These are phyloP conservation scores for Polypedilum pembai DNA, from an alignment of 1,140 invertebrate species.

Conservation along the genomic window DNA sequence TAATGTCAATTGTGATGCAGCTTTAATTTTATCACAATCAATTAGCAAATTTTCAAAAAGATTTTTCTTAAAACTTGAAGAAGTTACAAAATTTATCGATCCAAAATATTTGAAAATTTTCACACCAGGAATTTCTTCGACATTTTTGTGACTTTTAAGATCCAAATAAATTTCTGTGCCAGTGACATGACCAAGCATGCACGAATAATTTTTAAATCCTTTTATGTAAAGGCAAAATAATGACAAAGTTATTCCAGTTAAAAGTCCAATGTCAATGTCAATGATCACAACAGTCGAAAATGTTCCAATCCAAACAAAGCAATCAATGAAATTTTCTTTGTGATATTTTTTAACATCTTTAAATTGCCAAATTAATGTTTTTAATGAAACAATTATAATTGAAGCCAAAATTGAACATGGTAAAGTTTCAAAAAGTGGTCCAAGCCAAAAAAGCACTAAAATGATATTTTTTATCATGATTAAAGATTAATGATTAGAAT, in stretches of 20 bases:
- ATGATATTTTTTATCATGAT: no score
- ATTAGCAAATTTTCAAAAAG: slow-evolving; percentile 51
- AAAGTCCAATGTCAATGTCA: slow-evolving; percentile 68
- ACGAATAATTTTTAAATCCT: slow-evolving; percentile 54
- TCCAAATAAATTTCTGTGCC: slow-evolving; percentile 73
- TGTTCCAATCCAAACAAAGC: slow-evolving; percentile 69
- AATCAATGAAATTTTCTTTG: slow-evolving; percentile 67
- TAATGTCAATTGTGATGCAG: slow-evolving; percentile 39
- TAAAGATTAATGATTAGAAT: no score
- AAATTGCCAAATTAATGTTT: slow-evolving; percentile 75
- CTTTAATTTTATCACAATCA: slow-evolving; percentile 41
- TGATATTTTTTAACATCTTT: slow-evolving; percentile 59
- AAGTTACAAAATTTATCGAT: slow-evolving; percentile 66
- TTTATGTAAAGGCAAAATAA: slow-evolving; percentile 59
- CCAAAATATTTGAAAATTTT: slow-evolving; percentile 73
- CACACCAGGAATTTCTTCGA: slow-evolving; percentile 56
- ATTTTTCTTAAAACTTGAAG: slow-evolving; percentile 53
- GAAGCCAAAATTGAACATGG: slow-evolving; percentile 71
- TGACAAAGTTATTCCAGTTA: slow-evolving; percentile 65
- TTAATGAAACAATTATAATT: slow-evolving; percentile 80
- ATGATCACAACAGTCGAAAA: slow-evolving; percentile 66
- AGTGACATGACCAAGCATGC: slow-evolving; percentile 57
- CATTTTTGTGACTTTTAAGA: slow-evolving; percentile 57
- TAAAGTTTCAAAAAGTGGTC: slow-evolving; percentile 67
- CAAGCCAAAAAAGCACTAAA: slow-evolving; percentile 55